Evolutionary conservation across 2,888 invertebrate genomes (phyloP), one percentile per base, ranked within the genome.

Genomic region (Petrolisthes cinctipes): DNA sequence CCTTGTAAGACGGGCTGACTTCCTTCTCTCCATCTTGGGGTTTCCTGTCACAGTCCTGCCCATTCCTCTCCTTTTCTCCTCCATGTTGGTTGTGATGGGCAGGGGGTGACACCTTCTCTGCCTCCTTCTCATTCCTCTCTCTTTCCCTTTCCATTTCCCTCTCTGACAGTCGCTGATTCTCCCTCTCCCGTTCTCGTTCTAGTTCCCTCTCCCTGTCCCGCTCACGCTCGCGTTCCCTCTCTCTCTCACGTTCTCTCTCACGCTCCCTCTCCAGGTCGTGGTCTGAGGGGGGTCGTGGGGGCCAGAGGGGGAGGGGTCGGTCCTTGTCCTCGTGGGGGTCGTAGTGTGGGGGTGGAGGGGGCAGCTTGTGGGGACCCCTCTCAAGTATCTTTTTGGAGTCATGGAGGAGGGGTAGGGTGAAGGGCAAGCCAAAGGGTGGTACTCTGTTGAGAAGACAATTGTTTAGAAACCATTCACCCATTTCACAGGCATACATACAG

Each of bases 381-480:
- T 89, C 90, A 79, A 90, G 82, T 56, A 90, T 83, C 81, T 89
- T 90, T 71, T 90, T 90, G 66, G 90, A 88, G 66, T 90, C 89
- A 23, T 89, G 90, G 56, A 90, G 81, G 78, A 87, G 85, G 4
- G 90, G 89, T 71, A 90, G 82, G n/a, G 88, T 81, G 85, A 90
- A 90, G 23, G 88, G 90, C 54, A 90, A 82, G 54, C 90, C 89
- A 68, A 90, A 90, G 0, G 90, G 88, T 5, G 90, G 83, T 4
- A 90, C 89, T 17, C 90, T 90, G 88, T 2, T 9, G 78, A 76
- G 37, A 5, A 82, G 54, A 80, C n/a, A 80, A 53, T 11, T 37
- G 76, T 66, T 14, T 23, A 53, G 5, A 75, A 53, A 84, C 76
- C 73, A 17, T 7, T 73, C 73, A 73, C n/a, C 68, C 14, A n/a